Evolutionary conservation across 2,888 invertebrate genomes (phyloP).

Genomic region (Phortica okadai): DNA sequence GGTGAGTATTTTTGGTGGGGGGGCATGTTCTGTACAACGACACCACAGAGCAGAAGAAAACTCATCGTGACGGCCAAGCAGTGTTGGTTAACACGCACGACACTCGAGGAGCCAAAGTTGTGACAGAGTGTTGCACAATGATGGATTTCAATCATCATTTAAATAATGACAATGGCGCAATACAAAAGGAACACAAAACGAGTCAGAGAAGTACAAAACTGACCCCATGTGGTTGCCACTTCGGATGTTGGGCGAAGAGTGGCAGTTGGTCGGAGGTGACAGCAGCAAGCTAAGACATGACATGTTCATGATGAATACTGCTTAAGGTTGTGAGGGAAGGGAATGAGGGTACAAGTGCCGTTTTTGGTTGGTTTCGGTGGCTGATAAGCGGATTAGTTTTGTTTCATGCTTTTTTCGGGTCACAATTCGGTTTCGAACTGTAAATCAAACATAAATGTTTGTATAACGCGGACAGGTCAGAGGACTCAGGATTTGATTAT

Average conservation of each 20-base stretch:
- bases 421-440: not conserved
- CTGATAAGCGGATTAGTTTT: slow-evolving; percentile 15
- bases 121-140: slow-evolving; percentile 18
- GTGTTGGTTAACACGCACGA: not conserved
- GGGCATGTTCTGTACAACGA: too few relatives aligned
- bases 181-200: not conserved
- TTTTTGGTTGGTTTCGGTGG: not conserved
- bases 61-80: not conserved
- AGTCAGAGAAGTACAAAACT: not conserved
- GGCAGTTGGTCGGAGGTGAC: not conserved
- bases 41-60: too few relatives aligned
- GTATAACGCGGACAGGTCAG: too few relatives aligned
- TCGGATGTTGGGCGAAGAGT: not conserved
- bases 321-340: not conserved
- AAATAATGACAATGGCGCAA: slow-evolving; percentile 23
- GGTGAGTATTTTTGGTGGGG: too few relatives aligned
- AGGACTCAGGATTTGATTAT: too few relatives aligned
- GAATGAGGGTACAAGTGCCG: not conserved
- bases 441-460: not conserved
- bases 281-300: too few relatives aligned
- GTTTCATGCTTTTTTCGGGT: not conserved
- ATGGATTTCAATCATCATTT: slow-evolving; percentile 32
- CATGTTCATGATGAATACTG: too few relatives aligned
- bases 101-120: not conserved
- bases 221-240: not conserved